These are phyloP conservation scores for Lycocorax pyrrhopterus DNA, from an alignment of 2,113 vertebrate genomes.

Conservation along the genomic window DNA sequence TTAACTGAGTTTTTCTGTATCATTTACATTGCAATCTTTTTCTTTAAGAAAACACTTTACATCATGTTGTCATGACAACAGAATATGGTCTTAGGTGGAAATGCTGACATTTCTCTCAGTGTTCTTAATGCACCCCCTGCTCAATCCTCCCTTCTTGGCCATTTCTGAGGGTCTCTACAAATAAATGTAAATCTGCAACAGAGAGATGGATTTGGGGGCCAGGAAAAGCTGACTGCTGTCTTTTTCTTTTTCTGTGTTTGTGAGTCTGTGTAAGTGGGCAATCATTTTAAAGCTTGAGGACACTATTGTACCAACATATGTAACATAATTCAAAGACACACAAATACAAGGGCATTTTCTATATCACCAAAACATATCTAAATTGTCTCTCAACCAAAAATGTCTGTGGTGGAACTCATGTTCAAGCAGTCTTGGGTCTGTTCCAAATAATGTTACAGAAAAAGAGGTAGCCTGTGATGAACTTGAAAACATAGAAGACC, in stretches of 20 bases:
- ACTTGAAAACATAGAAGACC: not conserved
- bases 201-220: slow-evolving; percentile 7
- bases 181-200: slow-evolving; percentile 51
- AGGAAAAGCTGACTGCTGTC: slow-evolving; percentile 10
- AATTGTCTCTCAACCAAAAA: slow-evolving; percentile 24
- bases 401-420: not conserved
- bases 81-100: slow-evolving; percentile 53
- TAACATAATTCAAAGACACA: not conserved
- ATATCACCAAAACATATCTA: not conserved
- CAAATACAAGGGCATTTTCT: not conserved
- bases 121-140: slow-evolving; percentile 48
- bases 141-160: slow-evolving; percentile 38
- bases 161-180: slow-evolving; percentile 34
- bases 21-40: slow-evolving; percentile 50
- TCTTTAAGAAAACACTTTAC: slow-evolving; percentile 67
- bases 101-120: slow-evolving; percentile 60
- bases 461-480: not conserved
- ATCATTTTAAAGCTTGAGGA: slow-evolving; percentile 34
- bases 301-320: not conserved
- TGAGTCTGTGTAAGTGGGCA: not conserved
- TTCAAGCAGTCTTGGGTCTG: not conserved
- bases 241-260: slow-evolving; percentile 25
- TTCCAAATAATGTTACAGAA: not conserved
- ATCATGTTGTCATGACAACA: slow-evolving; percentile 75
- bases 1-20: slow-evolving; percentile 49